Evolutionary conservation across 1,140 invertebrate species (phyloP).

Genomic region (Drosophila jambulina): DNA sequence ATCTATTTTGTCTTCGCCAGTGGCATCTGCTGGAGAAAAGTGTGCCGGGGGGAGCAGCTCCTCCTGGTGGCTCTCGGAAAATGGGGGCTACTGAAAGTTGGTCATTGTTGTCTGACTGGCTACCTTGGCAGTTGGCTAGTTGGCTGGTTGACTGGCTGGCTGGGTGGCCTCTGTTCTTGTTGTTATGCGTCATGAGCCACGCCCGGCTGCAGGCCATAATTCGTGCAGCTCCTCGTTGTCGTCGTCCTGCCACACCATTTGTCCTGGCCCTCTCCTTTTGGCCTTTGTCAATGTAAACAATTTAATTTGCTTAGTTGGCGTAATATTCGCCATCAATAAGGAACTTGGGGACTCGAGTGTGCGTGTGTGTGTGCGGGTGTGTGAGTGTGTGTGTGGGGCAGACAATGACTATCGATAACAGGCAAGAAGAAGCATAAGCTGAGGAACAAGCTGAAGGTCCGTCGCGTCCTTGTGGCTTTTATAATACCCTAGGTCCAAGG

Average conservation of each 20-base stretch:
- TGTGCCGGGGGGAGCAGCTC: neutral
- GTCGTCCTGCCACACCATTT: slow-evolving; percentile 18
- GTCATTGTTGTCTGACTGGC: slow-evolving; percentile 49
- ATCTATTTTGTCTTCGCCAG: slow-evolving; percentile 33
- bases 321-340: slow-evolving; percentile 81
- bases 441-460: slow-evolving; percentile 3
- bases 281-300: slow-evolving; percentile 77
- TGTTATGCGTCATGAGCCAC: slow-evolving; percentile 55
- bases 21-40: slow-evolving; percentile 2
- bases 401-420: slow-evolving; percentile 77
- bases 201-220: slow-evolving; percentile 27
- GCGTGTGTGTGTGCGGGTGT: slow-evolving; percentile 14
- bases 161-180: neutral
- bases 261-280: slow-evolving; percentile 37
- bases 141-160: neutral
- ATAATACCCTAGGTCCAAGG: no score
- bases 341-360: slow-evolving; percentile 35
- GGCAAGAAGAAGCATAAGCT: slow-evolving; percentile 25
- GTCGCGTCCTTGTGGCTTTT: slow-evolving; percentile 47
- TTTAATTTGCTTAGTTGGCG: slow-evolving; percentile 83
- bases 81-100: slow-evolving; percentile 29
- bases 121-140: no score
- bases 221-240: neutral
- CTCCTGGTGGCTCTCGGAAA: neutral
- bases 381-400: slow-evolving; percentile 19